Conservation (phyloP, 2,797 vertebrate genomes). For the Telmatherina bonti region DNA sequence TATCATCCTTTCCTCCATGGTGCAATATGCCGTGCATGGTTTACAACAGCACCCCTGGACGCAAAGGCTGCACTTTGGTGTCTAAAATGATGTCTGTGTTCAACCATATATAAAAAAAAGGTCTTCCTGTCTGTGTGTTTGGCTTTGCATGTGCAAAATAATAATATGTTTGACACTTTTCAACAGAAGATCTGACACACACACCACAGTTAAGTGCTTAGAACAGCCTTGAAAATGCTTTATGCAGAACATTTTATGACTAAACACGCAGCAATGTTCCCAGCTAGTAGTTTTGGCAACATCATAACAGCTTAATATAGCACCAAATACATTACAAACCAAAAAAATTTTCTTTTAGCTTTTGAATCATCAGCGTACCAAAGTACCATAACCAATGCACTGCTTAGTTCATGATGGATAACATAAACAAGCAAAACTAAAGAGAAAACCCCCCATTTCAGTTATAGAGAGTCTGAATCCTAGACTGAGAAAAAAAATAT, state of each 20-base stretch:
- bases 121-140: not conserved
- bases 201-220: conserved; percentile 34
- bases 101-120: not conserved
- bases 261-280: conserved; percentile 27
- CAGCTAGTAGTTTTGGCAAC: conserved; percentile 9
- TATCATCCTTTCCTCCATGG: not conserved
- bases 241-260: conserved; percentile 18
- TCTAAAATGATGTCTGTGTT: not conserved
- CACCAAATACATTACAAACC: conserved; percentile 14
- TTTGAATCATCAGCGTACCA: not conserved
- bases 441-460: too few species aligned
- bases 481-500: not conserved
- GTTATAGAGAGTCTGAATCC: not conserved
- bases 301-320: not conserved
- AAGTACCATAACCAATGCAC: not conserved
- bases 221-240: conserved; percentile 37
- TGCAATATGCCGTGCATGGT: not conserved
- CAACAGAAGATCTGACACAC: conserved; percentile 26
- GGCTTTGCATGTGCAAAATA: not conserved
- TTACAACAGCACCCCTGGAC: not conserved
- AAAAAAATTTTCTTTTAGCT: conserved; percentile 10
- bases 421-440: not conserved
- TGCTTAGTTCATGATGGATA: not conserved
- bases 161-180: conserved; percentile 8
- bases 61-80: not conserved